A percentile compares a stretch with the other conserved stretches of the same genome.
Evolutionary conservation across 2,113 vertebrate genomes (phyloP).

Genomic region (Illadopsis cleaveri): DNA sequence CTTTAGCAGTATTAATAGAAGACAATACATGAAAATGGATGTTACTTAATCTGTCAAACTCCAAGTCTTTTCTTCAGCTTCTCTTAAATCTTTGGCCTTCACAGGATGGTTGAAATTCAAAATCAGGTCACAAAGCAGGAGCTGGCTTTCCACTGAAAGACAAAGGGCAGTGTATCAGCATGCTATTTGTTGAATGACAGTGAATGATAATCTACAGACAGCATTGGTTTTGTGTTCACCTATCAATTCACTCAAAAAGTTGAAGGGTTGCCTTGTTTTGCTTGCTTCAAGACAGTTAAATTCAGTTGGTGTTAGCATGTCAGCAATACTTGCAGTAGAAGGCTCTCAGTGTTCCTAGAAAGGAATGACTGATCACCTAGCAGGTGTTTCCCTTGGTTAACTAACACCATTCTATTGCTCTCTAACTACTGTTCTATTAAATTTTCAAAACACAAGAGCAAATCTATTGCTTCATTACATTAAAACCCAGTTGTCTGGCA

Average conservation of each 20-base stretch:
- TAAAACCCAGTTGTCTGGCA: background rate
- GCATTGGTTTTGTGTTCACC: background rate
- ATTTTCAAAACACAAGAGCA: background rate
- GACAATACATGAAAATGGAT: background rate
- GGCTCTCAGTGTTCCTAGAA: background rate
- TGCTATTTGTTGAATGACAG: background rate
- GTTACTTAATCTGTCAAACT: constrained; percentile 32
- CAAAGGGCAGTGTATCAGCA: background rate
- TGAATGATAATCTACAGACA: background rate
- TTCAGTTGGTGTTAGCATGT: background rate
- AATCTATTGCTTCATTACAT: background rate
- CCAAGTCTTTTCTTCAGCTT: constrained; percentile 35
- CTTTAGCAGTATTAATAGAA: background rate
- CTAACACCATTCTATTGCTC: background rate
- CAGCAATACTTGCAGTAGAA: background rate
- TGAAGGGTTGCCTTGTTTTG: background rate
- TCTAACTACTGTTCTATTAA: background rate
- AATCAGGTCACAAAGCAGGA: constrained; percentile 85
- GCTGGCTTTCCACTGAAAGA: constrained; percentile 79
- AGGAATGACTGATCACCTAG: background rate
- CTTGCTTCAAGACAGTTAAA: background rate
- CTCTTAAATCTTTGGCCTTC: constrained; percentile 56
- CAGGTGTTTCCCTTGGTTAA: background rate
- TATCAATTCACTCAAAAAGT: background rate
- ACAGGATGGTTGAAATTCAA: constrained; percentile 77